A percentile compares a stretch with the other conserved stretches of the same genome.
These are phyloP conservation scores for Erythrolamprus reginae DNA, from an alignment of 2,113 vertebrate species.

Conservation along the genomic window DNA sequence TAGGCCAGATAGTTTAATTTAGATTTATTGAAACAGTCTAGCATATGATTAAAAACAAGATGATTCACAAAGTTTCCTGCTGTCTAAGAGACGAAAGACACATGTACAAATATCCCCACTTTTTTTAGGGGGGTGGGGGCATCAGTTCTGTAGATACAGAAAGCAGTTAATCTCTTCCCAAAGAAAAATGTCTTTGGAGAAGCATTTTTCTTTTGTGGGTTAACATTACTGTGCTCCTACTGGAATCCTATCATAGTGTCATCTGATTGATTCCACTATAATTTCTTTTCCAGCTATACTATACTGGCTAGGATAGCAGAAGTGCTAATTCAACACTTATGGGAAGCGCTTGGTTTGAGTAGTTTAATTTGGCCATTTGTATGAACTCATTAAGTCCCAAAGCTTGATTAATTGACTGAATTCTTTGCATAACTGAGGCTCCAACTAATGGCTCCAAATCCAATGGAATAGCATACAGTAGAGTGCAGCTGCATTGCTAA, in stretches of 20 bases:
- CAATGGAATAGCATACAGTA: not conserved
- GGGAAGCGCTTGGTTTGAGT: not conserved
- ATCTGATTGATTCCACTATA: not conserved
- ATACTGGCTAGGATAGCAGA: not conserved
- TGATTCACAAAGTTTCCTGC: slow-evolving; percentile 18
- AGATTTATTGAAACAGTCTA: not conserved
- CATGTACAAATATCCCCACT: not conserved
- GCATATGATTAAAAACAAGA: not conserved
- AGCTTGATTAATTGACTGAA: not conserved
- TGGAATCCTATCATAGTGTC: not conserved
- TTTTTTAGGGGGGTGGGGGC: not conserved
- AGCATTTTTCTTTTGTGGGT: not conserved
- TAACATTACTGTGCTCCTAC: not conserved
- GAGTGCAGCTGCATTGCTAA: not conserved
- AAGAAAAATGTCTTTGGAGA: not conserved
- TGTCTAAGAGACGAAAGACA: not conserved
- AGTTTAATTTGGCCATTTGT: not conserved
- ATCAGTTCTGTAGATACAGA: not conserved
- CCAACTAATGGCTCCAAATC: not conserved
- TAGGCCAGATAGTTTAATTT: not conserved
- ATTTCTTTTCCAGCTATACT: not conserved
- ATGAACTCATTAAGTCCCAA: not conserved
- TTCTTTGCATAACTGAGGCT: slow-evolving; percentile 16
- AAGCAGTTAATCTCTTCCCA: not conserved
- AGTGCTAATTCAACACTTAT: not conserved